Evolutionary conservation across 1,140 invertebrate genomes (phyloP), one percentile per base, ranked within the genome.

Genomic region (Oreohelix idahoensis): DNA sequence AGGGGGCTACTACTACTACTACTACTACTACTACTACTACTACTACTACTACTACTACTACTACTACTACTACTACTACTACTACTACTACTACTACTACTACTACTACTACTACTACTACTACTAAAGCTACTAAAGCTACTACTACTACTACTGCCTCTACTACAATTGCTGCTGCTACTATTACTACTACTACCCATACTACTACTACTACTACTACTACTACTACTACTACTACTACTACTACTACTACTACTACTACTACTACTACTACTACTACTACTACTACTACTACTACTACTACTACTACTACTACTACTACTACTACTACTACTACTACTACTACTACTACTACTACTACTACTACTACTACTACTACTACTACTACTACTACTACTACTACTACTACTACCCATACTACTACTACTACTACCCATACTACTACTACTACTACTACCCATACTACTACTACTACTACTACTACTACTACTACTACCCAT

Each of bases 31-130:
- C 45, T 49, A 49, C 45, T 49, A 49, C 17, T 49, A 49, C 35
- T 29, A 35, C 20, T 73, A 38, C 66, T 70, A 70, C 66, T 70
- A 70, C 66, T 70, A 70, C 66, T 70, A 70, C 66, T 70, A 70
- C 66, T 70, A 70, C 66, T 70, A 70, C 66, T 70, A 70, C 66
- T 70, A 70, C 66, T 70, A 70, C 66, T 70, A 70, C 66, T 70
- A 70, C 66, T 70, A 70, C 66, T 70, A 70, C 66, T 70, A 70
- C 66, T 70, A 70, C 66, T 70, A 70, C 66, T 70, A 70, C 66
- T 70, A 70, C 66, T 70, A 70, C 66, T 70, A 70, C 66, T 70
- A 70, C 66, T 70, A 70, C 66, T 70, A n/a, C n/a, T n/a, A n/a
- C n/a, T n/a, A n/a, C n/a, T n/a, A n/a, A n/a, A n/a, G n/a, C n/a